These are phyloP conservation scores for Pseudopodoces humilis DNA, from an alignment of 2,113 vertebrate species.

Conservation along the genomic window DNA sequence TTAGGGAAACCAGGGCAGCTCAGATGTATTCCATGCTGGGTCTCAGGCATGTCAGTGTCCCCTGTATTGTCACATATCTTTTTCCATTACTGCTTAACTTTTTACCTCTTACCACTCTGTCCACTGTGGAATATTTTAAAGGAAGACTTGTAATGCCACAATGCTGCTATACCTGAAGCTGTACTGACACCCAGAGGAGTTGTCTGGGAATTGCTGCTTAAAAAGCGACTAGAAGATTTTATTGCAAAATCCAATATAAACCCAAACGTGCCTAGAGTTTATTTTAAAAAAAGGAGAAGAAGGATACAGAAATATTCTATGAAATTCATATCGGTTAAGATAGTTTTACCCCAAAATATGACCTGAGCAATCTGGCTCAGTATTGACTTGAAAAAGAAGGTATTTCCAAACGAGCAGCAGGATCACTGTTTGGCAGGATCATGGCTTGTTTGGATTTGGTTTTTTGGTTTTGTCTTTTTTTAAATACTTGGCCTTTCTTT, in stretches of 20 bases:
- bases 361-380: neutral
- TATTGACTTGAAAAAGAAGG: neutral
- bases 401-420: neutral
- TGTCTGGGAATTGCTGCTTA: neutral
- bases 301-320: neutral
- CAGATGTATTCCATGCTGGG: neutral
- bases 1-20: neutral
- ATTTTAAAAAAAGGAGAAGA: neutral
- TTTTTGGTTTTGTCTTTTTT: neutral
- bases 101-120: neutral
- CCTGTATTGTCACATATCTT: neutral
- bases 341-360: neutral
- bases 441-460: fast-evolving
- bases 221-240: neutral
- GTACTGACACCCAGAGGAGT: constrained; percentile 72
- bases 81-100: neutral
- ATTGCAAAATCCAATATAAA: neutral
- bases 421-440: neutral
- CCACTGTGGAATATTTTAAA: neutral
- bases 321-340: neutral
- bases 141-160: neutral
- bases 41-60: neutral
- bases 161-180: constrained; percentile 13
- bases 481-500: neutral
- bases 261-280: neutral